These are phyloP conservation scores for Julus scandinavius DNA, from an alignment of 2,888 invertebrate species.

Conservation along the genomic window DNA sequence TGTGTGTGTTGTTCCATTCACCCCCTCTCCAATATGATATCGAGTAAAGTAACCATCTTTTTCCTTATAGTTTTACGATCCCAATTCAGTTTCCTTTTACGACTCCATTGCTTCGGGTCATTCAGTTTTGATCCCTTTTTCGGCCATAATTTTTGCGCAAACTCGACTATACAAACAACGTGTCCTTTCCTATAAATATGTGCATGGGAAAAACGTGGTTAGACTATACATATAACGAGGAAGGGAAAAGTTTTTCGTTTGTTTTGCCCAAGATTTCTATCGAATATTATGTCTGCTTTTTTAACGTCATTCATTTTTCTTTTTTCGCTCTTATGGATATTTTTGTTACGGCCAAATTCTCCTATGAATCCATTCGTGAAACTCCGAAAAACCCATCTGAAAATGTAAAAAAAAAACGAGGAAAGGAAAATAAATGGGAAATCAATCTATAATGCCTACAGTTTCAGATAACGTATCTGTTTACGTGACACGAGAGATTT, in stretches of 20 bases:
- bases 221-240: not conserved
- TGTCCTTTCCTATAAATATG: conserved; percentile 15
- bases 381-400: not conserved
- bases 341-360: not conserved
- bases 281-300: conserved; percentile 15
- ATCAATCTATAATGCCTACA: conserved; percentile 27
- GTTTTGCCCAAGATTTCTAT: conserved; percentile 12
- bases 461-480: conserved; percentile 27
- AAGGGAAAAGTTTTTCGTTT: not conserved
- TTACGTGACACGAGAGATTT: not conserved
- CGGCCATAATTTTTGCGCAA: conserved; percentile 21
- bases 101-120: conserved; percentile 33
- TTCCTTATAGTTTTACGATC: not conserved
- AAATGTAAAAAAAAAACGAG: not conserved
- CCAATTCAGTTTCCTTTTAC: conserved; percentile 21
- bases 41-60: conserved; percentile 5
- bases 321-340: not conserved
- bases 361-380: not conserved
- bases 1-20: not conserved
- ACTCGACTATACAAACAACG: conserved; percentile 33
- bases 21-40: not conserved
- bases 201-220: not conserved
- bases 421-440: not conserved
- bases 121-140: conserved; percentile 33
- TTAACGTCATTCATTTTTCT: conserved; percentile 27